Evolutionary conservation across 2,113 vertebrate genomes (phyloP), one percentile per base, ranked within the genome.

Genomic region (Gorsachius goisagi): DNA sequence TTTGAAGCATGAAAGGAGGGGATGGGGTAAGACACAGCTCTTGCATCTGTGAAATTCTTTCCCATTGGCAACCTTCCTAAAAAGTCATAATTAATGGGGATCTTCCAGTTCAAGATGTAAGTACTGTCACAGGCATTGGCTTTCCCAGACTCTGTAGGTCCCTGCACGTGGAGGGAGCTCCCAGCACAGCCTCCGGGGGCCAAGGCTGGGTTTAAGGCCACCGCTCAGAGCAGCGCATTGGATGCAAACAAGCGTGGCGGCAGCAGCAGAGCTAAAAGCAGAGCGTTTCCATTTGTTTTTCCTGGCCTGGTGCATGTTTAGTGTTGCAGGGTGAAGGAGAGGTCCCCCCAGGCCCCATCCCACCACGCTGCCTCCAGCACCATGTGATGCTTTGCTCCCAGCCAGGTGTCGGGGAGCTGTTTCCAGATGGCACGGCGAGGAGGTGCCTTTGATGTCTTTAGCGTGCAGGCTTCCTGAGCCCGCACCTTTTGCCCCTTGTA

Each of bases 291-390:
- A 7, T 49, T 75, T 59, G 35, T 52, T 79, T 85, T 37, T 45
- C 30, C 91, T 72, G 71, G 26, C 74, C 62, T 3, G 2, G 27
- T 9, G 27, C 2, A 5, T 7, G 26, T 18, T 39, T 16, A 23
- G 64, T 0, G 4, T 24, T 30, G 32, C 16, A 6, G 74, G 37
- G 14, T 12, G 66, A 67, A 24, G 55, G 27, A 67, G 4, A 30
- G 22, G 9, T 30, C 11, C 22, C 35, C 32, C 9, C 30, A 19
- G 47, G 5, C 23, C 56, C 87, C 56, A 8, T 45, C 60, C 66
- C 66, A 59, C 5, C 4, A 4, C 1, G 0, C 27, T 35, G 28
- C 35, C 41, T 15, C 14, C 0, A 1, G 26, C 60, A 14, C 1
- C 0, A 23, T 5, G 52, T 6, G 53, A 10, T 23, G 37, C 74